A percentile compares a stretch with the other conserved stretches of the same genome.
Conservation (phyloP, 1,140 invertebrate genomes). For the Cotesia glomerata region DNA sequence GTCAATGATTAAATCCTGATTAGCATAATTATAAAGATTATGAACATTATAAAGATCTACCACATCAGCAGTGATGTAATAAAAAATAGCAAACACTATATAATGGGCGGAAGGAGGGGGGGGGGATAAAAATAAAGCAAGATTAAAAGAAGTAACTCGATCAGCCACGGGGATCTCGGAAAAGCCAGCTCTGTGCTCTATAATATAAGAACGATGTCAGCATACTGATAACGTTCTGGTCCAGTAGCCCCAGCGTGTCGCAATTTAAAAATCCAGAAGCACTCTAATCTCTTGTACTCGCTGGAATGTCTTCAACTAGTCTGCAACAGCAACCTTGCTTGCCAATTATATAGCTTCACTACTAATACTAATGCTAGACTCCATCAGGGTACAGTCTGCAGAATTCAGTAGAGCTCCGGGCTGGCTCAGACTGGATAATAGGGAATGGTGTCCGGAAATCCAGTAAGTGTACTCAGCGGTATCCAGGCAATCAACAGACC, state of each 20-base stretch:
- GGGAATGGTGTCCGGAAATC: slow-evolving; percentile 11
- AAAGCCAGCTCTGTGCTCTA: background rate
- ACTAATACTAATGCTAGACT: background rate
- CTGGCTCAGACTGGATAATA: background rate
- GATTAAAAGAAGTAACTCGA: background rate
- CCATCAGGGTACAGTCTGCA: no score
- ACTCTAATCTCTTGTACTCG: slow-evolving; percentile 9
- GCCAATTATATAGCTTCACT: slow-evolving; percentile 8
- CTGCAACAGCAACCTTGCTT: background rate
- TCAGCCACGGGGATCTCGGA: slow-evolving; percentile 4
- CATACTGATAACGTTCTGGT: slow-evolving; percentile 22
- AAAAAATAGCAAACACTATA: background rate
- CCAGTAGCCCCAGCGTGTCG: slow-evolving; percentile 9
- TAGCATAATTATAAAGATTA: no score
- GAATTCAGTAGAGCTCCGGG: no score
- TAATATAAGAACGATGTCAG: slow-evolving; percentile 6
- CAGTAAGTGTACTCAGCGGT: background rate
- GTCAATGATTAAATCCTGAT: no score
- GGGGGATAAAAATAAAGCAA: background rate
- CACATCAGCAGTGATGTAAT: no score
- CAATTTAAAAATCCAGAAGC: slow-evolving; percentile 19
- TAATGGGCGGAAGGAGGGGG: background rate
- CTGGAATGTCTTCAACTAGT: background rate
- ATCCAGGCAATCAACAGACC: no score
- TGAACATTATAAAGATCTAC: no score